A percentile compares a stretch with the other conserved stretches of the same genome.
Evolutionary conservation across 2,113 vertebrate genomes (phyloP).

Genomic region (Epinephelus cyanopodus): DNA sequence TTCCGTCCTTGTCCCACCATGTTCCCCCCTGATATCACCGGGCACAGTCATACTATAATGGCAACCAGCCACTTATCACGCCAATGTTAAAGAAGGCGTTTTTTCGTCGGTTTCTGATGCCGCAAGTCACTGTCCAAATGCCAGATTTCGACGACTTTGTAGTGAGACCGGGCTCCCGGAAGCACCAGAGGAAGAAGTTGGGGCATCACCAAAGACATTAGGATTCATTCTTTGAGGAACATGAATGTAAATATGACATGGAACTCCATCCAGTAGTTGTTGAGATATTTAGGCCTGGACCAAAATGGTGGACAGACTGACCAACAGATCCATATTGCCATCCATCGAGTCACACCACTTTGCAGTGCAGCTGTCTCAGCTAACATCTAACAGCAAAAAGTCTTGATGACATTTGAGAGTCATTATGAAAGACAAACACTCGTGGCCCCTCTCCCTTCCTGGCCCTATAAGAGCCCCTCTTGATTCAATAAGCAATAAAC

Average conservation of each 20-base stretch:
- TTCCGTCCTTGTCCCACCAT: too few relatives aligned
- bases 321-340: background rate
- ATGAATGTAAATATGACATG: background rate
- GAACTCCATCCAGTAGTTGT: background rate
- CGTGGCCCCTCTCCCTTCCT: background rate
- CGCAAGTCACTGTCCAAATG: too few relatives aligned
- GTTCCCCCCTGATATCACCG: too few relatives aligned
- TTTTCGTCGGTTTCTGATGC: too few relatives aligned
- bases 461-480: slow-evolving; percentile 21
- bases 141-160: too few relatives aligned
- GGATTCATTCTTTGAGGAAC: background rate
- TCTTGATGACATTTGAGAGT: slow-evolving; percentile 37
- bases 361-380: slow-evolving; percentile 1
- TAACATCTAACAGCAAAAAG: background rate
- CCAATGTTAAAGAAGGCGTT: too few relatives aligned
- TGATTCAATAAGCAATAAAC: slow-evolving; percentile 64
- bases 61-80: too few relatives aligned
- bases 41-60: too few relatives aligned
- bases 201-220: background rate
- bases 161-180: background rate
- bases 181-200: background rate
- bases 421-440: slow-evolving; percentile 26
- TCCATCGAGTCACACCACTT: background rate
- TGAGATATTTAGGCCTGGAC: background rate
- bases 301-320: background rate